Evolutionary conservation across 2,888 invertebrate species (phyloP).

Genomic region (Nomada ruficornis): DNA sequence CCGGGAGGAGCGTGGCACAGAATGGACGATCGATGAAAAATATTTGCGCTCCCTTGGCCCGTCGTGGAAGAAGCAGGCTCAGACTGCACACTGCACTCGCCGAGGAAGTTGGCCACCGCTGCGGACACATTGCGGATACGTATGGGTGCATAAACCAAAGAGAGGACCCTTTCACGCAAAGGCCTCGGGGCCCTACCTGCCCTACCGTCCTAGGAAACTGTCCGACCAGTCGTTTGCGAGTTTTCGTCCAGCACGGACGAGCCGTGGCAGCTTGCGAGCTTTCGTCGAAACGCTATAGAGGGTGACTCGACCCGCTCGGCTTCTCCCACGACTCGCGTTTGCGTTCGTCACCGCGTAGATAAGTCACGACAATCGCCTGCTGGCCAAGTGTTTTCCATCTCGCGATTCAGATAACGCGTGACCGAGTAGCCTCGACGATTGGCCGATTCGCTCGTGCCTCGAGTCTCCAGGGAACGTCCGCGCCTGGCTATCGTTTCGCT

Average conservation of each 20-base stretch:
- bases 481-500: not conserved
- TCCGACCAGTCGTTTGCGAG: slow-evolving; percentile 54
- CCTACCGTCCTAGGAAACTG: slow-evolving; percentile 59
- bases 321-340: slow-evolving; percentile 5
- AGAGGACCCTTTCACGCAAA: slow-evolving; percentile 48
- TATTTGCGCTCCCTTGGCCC: too few species aligned
- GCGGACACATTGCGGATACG: slow-evolving; percentile 26
- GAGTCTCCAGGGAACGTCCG: not conserved
- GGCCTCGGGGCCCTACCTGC: slow-evolving; percentile 48
- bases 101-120: slow-evolving; percentile 47
- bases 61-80: too few species aligned
- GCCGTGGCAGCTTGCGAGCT: not conserved
- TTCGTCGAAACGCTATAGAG: not conserved
- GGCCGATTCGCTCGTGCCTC: not conserved
- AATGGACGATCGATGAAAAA: too few species aligned
- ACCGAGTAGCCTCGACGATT: slow-evolving; percentile 13
- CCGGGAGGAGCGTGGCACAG: not conserved
- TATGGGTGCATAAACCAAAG: slow-evolving; percentile 53
- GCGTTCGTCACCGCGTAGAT: slow-evolving; percentile 26
- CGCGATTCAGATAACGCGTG: slow-evolving; percentile 34
- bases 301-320: not conserved
- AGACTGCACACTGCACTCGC: too few species aligned
- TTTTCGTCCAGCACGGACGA: slow-evolving; percentile 50
- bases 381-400: slow-evolving; percentile 49
- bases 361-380: slow-evolving; percentile 54